These are phyloP conservation scores for Chorisops tibialis DNA, from an alignment of 2,888 invertebrate species.

Conservation along the genomic window DNA sequence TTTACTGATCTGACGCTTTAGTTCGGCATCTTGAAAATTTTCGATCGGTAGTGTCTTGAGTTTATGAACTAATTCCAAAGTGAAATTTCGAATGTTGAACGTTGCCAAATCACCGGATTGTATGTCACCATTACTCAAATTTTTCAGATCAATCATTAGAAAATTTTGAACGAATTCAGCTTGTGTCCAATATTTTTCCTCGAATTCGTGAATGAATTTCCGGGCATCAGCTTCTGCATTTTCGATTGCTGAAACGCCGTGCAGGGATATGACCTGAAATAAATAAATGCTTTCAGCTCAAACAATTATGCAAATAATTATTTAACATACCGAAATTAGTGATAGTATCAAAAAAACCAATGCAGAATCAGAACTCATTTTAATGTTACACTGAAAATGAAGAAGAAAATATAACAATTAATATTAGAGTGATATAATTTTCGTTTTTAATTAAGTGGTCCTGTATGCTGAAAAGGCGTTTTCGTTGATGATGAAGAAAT, in stretches of 20 bases:
- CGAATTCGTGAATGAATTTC: background rate
- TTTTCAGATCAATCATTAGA: conserved; percentile 10
- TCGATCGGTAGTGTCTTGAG: background rate
- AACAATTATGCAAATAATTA: too few relatives aligned
- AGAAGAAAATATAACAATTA: too few relatives aligned
- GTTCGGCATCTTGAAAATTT: conserved; percentile 53
- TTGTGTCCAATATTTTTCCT: conserved; percentile 13
- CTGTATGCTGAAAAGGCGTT: too few relatives aligned
- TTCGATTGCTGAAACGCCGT: background rate
- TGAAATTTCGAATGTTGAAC: conserved; percentile 7
- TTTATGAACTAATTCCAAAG: background rate
- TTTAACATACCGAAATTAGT: too few relatives aligned
- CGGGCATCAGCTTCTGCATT: background rate
- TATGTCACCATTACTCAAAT: conserved; percentile 1
- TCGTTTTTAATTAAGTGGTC: too few relatives aligned
- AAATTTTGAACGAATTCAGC: conserved; percentile 15
- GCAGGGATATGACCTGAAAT: background rate
- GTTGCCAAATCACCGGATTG: conserved; percentile 5
- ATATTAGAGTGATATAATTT: too few relatives aligned
- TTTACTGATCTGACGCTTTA: conserved; percentile 70
- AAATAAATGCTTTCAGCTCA: too few relatives aligned
- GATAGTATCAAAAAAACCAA: too few relatives aligned
- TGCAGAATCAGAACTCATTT: too few relatives aligned
- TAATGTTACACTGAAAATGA: too few relatives aligned
- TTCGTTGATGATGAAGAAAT: too few relatives aligned